A percentile compares a stretch with the other conserved stretches of the same genome.
phyloP scores from a whole-genome alignment of 2,797 vertebrate genomes.

The Leptatherina wallacei region DNA sequence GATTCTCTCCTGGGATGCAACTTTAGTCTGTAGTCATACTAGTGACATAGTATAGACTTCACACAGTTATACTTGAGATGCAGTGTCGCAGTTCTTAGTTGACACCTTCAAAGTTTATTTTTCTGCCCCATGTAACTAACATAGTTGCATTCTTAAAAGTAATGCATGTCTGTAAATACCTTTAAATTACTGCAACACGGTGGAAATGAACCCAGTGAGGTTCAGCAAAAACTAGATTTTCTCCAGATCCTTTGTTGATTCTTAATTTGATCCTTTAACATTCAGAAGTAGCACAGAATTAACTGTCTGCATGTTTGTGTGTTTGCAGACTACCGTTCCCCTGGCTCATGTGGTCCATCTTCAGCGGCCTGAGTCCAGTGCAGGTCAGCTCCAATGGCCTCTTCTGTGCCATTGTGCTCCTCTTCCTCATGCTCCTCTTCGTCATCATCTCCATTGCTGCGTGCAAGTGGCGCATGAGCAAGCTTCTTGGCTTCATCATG shows the following conservation, averaged over 20 bases:
- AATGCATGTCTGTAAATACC: too few relatives aligned
- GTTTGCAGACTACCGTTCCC: slow-evolving; percentile 92
- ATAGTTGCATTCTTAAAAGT: neutral
- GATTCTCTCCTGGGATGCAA: neutral
- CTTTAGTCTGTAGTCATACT: neutral
- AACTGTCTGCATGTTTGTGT: slow-evolving; percentile 15
- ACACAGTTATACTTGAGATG: neutral
- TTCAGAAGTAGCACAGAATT: too few relatives aligned
- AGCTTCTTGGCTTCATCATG: slow-evolving; percentile 95
- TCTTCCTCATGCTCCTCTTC: slow-evolving; percentile 99
- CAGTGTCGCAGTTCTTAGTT: neutral
- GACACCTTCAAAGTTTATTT: neutral
- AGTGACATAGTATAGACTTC: neutral
- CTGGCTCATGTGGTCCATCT: slow-evolving; percentile 89
- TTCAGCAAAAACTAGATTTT: too few relatives aligned
- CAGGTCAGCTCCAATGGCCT: slow-evolving; percentile 97
- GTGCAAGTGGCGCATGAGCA: slow-evolving; percentile 99
- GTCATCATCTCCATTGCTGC: slow-evolving; percentile 96
- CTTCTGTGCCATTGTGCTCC: slow-evolving; percentile 98
- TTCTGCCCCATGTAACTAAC: neutral
- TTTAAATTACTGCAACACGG: too few relatives aligned
- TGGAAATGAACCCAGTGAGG: too few relatives aligned
- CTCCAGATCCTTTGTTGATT: too few relatives aligned
- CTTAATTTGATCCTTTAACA: too few relatives aligned
- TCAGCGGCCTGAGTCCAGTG: slow-evolving; percentile 83